phyloP scores from a whole-genome alignment of 2,113 vertebrate species.

The Gobiocypris rarus region DNA sequence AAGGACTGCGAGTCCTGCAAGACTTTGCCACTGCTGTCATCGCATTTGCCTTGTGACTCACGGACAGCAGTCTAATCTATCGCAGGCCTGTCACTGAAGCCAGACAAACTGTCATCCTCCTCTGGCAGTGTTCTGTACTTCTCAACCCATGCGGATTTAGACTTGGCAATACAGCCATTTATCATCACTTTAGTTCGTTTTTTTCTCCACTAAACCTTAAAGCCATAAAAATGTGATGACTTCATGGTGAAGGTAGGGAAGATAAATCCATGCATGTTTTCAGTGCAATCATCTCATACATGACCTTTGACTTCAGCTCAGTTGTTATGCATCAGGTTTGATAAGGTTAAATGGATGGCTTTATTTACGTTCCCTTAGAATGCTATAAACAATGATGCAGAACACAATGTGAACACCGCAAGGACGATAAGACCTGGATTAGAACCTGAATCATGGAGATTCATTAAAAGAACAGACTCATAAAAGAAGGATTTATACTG shows the following conservation, averaged over 20 bases:
- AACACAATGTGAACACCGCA: constrained; percentile 38
- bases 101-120: constrained; percentile 27
- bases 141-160: constrained; percentile 1
- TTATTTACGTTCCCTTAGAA: constrained; percentile 47
- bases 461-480: background rate
- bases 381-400: constrained; percentile 51
- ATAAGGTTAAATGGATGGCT: constrained; percentile 53
- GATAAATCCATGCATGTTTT: background rate
- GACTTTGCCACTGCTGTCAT: constrained; percentile 49
- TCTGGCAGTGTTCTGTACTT: constrained; percentile 8
- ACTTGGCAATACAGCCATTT: background rate
- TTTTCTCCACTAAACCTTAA: background rate
- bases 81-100: constrained; percentile 25
- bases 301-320: constrained; percentile 1
- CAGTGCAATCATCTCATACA: background rate
- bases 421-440: constrained; percentile 41
- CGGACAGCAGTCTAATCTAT: constrained; percentile 14
- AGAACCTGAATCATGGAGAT: constrained; percentile 37
- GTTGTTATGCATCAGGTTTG: constrained; percentile 9
- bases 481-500: constrained; percentile 5
- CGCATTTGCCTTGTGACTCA: constrained; percentile 58
- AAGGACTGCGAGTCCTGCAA: constrained; percentile 37
- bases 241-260: background rate
- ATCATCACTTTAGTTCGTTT: background rate
- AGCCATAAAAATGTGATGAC: background rate